phyloP scores from a whole-genome alignment of 2,888 invertebrate species.

The Drosophila multiciliata region DNA sequence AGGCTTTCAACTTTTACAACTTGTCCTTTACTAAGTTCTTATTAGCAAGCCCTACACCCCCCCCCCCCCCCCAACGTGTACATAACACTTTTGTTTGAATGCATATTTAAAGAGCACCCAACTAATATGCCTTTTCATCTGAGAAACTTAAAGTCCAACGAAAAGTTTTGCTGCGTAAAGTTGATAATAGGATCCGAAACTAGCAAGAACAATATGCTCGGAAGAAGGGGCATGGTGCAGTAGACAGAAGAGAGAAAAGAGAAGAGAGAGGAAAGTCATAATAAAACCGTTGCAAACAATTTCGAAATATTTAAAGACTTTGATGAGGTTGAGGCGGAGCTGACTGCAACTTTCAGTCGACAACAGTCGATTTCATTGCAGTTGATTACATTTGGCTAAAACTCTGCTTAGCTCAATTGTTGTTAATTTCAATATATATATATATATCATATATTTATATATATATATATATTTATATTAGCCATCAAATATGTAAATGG shows the following conservation, averaged over 20 bases:
- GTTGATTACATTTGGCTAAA: background rate
- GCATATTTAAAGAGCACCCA: background rate
- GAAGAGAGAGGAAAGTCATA: conserved; percentile 3
- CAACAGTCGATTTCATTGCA: background rate
- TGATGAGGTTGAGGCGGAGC: conserved; percentile 18
- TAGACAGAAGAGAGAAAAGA: too few species aligned
- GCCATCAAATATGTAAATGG: background rate
- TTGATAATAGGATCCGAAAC: conserved; percentile 17
- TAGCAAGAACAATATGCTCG: conserved; percentile 1
- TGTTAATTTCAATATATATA: background rate
- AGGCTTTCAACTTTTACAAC: background rate
- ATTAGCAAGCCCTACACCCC: background rate
- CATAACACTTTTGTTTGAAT: too few species aligned
- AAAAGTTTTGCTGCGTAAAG: conserved; percentile 35
- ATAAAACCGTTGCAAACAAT: conserved; percentile 34
- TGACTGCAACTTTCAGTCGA: background rate
- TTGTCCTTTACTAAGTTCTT: background rate
- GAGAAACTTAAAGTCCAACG: background rate
- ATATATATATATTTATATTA: too few species aligned
- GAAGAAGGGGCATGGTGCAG: background rate
- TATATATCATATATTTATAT: too few species aligned
- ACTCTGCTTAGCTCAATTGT: background rate
- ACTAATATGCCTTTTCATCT: background rate
- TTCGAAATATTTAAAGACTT: conserved; percentile 35
- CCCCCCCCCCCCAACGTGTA: too few species aligned